phyloP scores from a whole-genome alignment of 2,113 vertebrate genomes.

The Hypocryptadius cinnamomeus region DNA sequence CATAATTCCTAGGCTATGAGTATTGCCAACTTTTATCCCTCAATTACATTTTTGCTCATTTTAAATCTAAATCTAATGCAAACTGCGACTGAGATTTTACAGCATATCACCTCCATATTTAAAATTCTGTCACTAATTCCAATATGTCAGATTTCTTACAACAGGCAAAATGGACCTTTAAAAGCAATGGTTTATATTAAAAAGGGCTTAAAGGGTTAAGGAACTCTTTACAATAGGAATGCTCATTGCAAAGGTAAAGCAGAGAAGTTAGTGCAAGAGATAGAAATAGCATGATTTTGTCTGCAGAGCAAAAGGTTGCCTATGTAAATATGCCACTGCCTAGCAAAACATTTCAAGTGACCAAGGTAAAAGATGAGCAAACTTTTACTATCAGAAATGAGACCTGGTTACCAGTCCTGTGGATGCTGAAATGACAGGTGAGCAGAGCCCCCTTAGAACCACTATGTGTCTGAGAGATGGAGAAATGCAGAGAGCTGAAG shows the following conservation, averaged over 20 bases:
- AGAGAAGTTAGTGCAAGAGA: background rate
- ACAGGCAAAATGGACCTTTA: background rate
- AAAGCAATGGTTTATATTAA: background rate
- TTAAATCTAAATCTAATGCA: slow-evolving; percentile 10
- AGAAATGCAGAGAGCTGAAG: background rate
- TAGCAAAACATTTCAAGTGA: background rate
- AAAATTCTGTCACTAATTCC: background rate
- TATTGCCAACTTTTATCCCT: background rate
- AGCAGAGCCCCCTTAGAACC: background rate
- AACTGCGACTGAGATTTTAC: background rate
- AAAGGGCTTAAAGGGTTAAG: background rate
- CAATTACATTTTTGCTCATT: slow-evolving; percentile 1
- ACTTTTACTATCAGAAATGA: background rate
- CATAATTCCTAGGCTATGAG: background rate
- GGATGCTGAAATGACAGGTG: background rate
- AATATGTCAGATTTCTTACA: background rate
- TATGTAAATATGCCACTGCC: background rate
- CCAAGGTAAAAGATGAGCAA: background rate
- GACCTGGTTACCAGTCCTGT: background rate
- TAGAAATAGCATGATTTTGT: background rate
- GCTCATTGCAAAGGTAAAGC: background rate
- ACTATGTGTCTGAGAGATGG: background rate
- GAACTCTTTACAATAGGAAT: background rate
- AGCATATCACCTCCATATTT: background rate
- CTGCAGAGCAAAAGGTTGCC: background rate